A percentile compares a stretch with the other conserved stretches of the same genome.
phyloP scores from a whole-genome alignment of 1,140 invertebrate species.

The Pseudomyrmex cubaensis region DNA sequence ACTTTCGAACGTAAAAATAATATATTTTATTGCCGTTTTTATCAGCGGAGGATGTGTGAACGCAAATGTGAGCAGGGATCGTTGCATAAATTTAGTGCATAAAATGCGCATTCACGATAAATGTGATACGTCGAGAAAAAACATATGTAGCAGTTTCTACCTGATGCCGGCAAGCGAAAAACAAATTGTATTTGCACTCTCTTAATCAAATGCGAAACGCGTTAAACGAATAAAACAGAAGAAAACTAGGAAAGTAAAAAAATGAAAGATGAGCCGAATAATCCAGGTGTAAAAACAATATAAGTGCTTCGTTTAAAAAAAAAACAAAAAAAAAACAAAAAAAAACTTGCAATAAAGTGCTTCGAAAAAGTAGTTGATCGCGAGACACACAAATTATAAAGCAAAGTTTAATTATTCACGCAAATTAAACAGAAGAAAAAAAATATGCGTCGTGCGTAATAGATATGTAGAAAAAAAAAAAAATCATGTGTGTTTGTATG shows the following conservation, averaged over 20 bases:
- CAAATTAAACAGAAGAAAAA: constrained; percentile 52
- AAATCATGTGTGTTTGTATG: constrained; percentile 80
- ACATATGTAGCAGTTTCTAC: constrained; percentile 44
- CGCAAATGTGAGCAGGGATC: constrained; percentile 17
- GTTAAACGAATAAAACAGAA: not conserved
- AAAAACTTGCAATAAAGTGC: constrained; percentile 75
- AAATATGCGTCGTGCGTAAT: constrained; percentile 59
- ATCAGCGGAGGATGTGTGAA: constrained; percentile 29
- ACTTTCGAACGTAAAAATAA: not conserved
- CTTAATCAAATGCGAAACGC: constrained; percentile 36
- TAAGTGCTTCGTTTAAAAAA: constrained; percentile 78
- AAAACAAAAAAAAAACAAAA: constrained; percentile 54
- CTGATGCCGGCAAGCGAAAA: constrained; percentile 1
- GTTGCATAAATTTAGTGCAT: constrained; percentile 56
- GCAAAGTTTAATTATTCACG: constrained; percentile 60
- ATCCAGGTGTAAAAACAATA: constrained; percentile 63
- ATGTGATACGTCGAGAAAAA: constrained; percentile 41
- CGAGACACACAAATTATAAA: constrained; percentile 60
- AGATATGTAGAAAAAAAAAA: constrained; percentile 54
- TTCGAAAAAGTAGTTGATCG: constrained; percentile 74
- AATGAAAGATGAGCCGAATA: constrained; percentile 25
- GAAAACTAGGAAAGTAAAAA: constrained; percentile 2
- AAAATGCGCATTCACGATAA: constrained; percentile 49
- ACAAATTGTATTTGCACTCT: constrained; percentile 37
- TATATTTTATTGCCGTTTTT: not conserved